Evolutionary conservation across 1,140 invertebrate species (phyloP).

Genomic region (Homarus americanus): DNA sequence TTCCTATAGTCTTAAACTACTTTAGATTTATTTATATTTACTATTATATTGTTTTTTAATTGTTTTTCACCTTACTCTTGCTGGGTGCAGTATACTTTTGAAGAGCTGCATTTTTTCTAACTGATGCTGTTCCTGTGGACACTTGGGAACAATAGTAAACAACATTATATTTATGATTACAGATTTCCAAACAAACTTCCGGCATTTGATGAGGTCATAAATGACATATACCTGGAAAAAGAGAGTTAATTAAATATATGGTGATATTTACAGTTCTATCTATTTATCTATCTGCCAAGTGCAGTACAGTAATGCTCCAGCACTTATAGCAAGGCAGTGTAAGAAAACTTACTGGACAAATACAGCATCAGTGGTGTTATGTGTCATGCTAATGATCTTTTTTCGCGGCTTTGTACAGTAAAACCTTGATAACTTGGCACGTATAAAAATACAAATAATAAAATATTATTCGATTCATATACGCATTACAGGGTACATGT

Average conservation of each 20-base stretch:
- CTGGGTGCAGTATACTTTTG: slow-evolving; percentile 65
- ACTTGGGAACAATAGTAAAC: slow-evolving; percentile 84
- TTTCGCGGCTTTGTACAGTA: too few species aligned
- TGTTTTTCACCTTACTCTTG: slow-evolving; percentile 57
- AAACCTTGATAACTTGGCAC: too few species aligned
- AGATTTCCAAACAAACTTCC: slow-evolving; percentile 93
- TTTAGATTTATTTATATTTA: slow-evolving; percentile 26
- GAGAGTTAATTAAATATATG: slow-evolving; percentile 74
- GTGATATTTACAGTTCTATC: too few species aligned
- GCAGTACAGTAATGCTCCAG: too few species aligned
- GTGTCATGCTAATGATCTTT: too few species aligned
- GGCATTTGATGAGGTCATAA: slow-evolving; percentile 89
- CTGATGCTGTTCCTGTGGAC: slow-evolving; percentile 5
- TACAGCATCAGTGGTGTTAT: too few species aligned
- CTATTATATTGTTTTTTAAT: slow-evolving; percentile 14
- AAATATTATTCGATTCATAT: too few species aligned
- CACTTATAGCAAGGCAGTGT: too few species aligned
- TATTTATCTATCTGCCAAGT: too few species aligned
- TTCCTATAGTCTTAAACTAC: neutral
- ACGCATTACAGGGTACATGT: too few species aligned
- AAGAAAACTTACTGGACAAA: too few species aligned
- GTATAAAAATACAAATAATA: too few species aligned
- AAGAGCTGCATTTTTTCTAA: slow-evolving; percentile 65
- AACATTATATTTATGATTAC: slow-evolving; percentile 92
- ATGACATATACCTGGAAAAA: slow-evolving; percentile 85